Percentiles rank a stretch among this genome's conserved stretches.
Evolutionary conservation across 2,113 vertebrate species (phyloP).

Genomic region (Chloroceryle aenea): DNA sequence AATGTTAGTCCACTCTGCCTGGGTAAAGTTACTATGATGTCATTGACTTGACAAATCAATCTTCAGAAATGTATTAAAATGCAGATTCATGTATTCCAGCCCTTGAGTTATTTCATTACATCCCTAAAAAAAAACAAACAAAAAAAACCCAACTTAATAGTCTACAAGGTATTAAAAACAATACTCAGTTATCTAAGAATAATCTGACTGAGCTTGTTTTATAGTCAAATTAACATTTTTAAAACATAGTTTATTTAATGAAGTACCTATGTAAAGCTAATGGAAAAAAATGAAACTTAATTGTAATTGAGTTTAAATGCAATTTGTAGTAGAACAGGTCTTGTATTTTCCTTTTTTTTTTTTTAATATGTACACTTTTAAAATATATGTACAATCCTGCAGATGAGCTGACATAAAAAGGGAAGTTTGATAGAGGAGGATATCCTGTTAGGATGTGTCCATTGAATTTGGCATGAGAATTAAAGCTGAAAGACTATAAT

Average conservation of each 20-base stretch:
- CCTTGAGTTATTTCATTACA: neutral
- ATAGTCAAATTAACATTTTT: neutral
- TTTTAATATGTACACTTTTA: rapidly evolving
- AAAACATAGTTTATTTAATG: neutral
- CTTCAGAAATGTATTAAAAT: constrained; percentile 49
- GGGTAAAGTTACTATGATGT: neutral
- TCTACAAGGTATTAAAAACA: neutral
- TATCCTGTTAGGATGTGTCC: neutral
- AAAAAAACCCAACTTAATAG: neutral
- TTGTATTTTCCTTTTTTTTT: neutral
- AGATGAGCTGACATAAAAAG: neutral
- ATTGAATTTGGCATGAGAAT: neutral
- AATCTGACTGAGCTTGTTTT: neutral
- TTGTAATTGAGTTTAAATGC: neutral
- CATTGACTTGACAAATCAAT: neutral
- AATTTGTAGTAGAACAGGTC: neutral
- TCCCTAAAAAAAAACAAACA: neutral
- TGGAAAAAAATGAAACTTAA: neutral
- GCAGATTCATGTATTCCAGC: constrained; percentile 11
- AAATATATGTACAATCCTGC: neutral
- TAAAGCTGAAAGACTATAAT: neutral
- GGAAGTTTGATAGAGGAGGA: neutral
- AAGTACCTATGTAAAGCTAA: neutral
- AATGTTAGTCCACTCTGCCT: neutral
- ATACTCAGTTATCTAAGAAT: neutral